These are phyloP conservation scores for Oncorhynchus kisutch DNA, from an alignment of 2,113 vertebrate genomes.

Conservation along the genomic window DNA sequence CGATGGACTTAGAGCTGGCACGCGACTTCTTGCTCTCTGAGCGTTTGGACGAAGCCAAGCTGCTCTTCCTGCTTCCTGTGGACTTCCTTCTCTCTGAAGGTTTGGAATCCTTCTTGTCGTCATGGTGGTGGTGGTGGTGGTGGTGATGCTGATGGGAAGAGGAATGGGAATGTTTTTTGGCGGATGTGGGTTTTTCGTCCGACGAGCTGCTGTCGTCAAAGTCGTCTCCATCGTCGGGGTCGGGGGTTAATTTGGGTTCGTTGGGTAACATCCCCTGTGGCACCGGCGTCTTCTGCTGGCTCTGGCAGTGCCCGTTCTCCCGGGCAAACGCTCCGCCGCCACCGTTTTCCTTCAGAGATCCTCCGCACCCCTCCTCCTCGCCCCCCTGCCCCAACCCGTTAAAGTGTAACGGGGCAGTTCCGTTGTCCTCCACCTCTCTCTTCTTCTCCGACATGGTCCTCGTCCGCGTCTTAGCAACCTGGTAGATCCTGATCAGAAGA, in stretches of 20 bases:
- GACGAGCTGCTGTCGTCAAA: constrained; percentile 82
- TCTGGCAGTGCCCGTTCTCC: constrained; percentile 85
- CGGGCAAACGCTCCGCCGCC: constrained; percentile 51
- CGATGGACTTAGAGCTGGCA: constrained; percentile 74
- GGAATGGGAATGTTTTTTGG: constrained; percentile 47
- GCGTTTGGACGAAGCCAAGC: too few relatives aligned
- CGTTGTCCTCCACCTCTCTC: constrained; percentile 59
- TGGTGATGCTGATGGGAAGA: background rate
- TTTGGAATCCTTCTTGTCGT: constrained; percentile 56
- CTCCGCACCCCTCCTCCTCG: constrained; percentile 51
- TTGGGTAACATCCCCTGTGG: background rate
- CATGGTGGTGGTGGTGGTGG: constrained; percentile 43
- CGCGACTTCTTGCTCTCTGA: constrained; percentile 70
- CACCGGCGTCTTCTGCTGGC: constrained; percentile 1
- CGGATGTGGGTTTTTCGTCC: constrained; percentile 69
- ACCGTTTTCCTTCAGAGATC: constrained; percentile 54
- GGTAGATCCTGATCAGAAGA: constrained; percentile 82
- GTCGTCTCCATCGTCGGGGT: constrained; percentile 71
- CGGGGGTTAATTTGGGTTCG: constrained; percentile 38
- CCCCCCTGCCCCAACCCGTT: constrained; percentile 77
- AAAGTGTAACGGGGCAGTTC: constrained; percentile 73
- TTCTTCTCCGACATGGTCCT: constrained; percentile 87
- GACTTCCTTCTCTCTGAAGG: constrained; percentile 47
- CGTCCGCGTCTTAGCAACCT: constrained; percentile 91
- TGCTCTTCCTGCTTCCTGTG: constrained; percentile 75